Conservation (phyloP, 2,113 vertebrate species). For the Delphinus delphis region DNA sequence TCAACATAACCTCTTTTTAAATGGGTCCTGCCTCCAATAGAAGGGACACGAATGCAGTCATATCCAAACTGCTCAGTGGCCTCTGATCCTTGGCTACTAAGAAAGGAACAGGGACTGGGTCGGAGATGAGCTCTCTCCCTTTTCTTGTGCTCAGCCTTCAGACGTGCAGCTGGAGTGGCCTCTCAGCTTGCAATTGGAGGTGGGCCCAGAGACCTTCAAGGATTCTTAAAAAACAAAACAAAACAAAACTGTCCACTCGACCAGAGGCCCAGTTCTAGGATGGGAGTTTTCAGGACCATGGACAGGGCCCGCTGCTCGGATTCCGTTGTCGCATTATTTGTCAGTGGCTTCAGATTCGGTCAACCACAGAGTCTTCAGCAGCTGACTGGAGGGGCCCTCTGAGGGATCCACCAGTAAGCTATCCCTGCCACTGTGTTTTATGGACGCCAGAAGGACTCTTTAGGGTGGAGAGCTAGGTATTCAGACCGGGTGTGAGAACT, state of each 20-base stretch:
- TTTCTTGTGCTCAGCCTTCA: not conserved
- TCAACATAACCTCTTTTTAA: conserved; percentile 12
- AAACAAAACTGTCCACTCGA: not conserved
- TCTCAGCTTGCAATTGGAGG: not conserved
- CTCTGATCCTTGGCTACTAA: not conserved
- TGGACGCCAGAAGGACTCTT: not conserved
- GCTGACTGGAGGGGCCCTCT: not conserved
- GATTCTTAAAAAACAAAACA: not conserved
- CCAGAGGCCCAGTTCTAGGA: not conserved
- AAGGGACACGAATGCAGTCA: not conserved
- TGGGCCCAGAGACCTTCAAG: not conserved
- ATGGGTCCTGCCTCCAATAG: not conserved
- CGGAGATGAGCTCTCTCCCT: not conserved
- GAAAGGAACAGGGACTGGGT: not conserved
- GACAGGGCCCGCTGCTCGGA: fast-evolving
- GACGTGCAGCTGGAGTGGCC: not conserved
- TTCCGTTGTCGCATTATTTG: too few species aligned
- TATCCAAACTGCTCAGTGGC: not conserved
- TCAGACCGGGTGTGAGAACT: not conserved
- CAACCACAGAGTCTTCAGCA: not conserved
- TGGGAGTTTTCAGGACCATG: conserved; percentile 14
- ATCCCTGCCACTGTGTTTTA: not conserved
- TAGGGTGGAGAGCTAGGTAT: not conserved
- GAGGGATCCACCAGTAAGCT: not conserved
- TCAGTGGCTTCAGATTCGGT: not conserved